A percentile compares a stretch with the other conserved stretches of the same genome.
These are phyloP conservation scores for Aricia artaxerxes DNA, from an alignment of 2,888 invertebrate species.

Conservation along the genomic window DNA sequence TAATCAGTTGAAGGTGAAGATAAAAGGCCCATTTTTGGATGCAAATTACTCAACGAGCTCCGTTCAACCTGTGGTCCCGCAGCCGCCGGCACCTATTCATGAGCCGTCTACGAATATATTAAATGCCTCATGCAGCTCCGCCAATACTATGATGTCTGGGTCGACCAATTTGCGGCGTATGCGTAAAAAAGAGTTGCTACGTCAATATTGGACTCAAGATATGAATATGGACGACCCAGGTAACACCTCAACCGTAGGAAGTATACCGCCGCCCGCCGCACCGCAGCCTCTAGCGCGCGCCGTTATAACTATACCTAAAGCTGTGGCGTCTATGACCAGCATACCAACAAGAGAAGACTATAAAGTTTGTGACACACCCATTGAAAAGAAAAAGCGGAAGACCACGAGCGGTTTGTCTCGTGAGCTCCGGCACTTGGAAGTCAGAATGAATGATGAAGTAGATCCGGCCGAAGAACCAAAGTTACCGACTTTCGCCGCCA, in stretches of 20 bases:
- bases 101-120: conserved; percentile 62
- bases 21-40: conserved; percentile 92
- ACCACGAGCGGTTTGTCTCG: conserved; percentile 76
- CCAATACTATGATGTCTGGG: conserved; percentile 77
- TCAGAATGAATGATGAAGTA: conserved; percentile 78
- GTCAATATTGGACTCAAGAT: conserved; percentile 90
- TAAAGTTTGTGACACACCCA: conserved; percentile 83
- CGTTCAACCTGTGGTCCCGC: conserved; percentile 79
- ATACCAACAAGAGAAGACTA: conserved; percentile 93
- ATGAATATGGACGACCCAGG: conserved; percentile 91
- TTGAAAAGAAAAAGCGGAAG: conserved; percentile 85
- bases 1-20: conserved; percentile 93
- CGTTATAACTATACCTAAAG: conserved; percentile 91
- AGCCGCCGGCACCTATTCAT: conserved; percentile 66
- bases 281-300: conserved; percentile 84
- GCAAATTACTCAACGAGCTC: conserved; percentile 85
- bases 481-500: conserved; percentile 52
- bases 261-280: conserved; percentile 79
- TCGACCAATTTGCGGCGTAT: conserved; percentile 90
- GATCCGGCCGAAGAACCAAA: conserved; percentile 67
- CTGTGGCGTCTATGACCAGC: conserved; percentile 92
- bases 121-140: conserved; percentile 63
- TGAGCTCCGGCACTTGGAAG: conserved; percentile 83
- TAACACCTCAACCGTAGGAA: conserved; percentile 71
- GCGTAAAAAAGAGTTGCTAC: conserved; percentile 93